Base-by-base conservation (phyloP, 2,113 vertebrate species). In the Leptobrachium leishanense region DNA sequence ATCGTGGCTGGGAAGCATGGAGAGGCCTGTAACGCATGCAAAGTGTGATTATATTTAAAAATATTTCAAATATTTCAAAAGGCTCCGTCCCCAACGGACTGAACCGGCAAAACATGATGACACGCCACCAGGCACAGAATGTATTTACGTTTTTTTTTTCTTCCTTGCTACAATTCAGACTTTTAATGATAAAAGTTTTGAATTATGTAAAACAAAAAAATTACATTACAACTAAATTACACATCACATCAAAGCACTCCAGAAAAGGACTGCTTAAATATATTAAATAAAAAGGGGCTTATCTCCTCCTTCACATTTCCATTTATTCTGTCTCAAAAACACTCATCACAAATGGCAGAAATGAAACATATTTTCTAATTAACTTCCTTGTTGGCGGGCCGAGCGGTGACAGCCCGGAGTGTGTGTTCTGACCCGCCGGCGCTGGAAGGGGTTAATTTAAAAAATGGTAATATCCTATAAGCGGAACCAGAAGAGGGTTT, bases 241-340 rank as follows among this genome's bases (percentile, higher is more conserved):
- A 65, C 46, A 71, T 39, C 71, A 72, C 76, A 65, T 72, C 76
- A 78, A 78, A 78, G 57, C 10, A 6, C 15, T 40, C n/a, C 55
- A 43, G 13, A 64, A 72, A 69, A 12, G 7, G 13, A 20, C 46
- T 41, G 1, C 54, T n/a, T 42, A 68, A 57, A 62, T 57, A 44
- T 41, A 77, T 68, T 68, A 68, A 76, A 31, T 31, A 31, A 64
- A 55, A 9, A 54, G 7, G 15, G 66, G 6, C 75, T 77, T 69
- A 77, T 77, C 66, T 77, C 53, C 6, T 39, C 6, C n/a, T 75
- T 77, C 66, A 77, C 75, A 68, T 69, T 77, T 57, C 44, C 75
- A 46, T 69, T 68, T 68, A 76, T 57, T 76, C 12, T 10, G 43
- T 54, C 40, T 65, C 46, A 75, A 76, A 57, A 20, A 75, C 6